Evolutionary conservation across 2,797 vertebrate species (phyloP), one percentile per base, ranked within the genome.

Genomic region (Fundulus diaphanus): DNA sequence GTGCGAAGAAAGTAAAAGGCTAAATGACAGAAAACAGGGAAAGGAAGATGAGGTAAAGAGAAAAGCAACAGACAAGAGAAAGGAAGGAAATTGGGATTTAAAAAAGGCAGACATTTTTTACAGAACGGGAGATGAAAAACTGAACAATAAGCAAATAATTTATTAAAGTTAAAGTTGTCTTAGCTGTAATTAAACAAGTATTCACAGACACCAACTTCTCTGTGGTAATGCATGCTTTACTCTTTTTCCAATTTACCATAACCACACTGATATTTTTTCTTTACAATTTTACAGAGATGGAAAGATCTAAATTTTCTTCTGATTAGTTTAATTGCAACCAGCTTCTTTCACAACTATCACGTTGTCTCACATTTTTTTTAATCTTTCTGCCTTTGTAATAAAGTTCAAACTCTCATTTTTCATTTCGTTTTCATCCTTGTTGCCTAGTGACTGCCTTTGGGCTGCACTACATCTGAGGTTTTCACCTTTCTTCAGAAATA

Each of bases 11-110:
- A 82, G 89, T 87, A 85, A 83, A 66, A n/a, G 81, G 82, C 81
- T 77, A 74, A 92, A 81, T 90, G 90, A 92, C 87, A 87, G 82
- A 80, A 88, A 89, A 87, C 85, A 73, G 76, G 77, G 70, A 76
- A 72, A 76, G 83, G 86, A 87, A 82, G 82, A 68, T 75, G 84
- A 86, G 83, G 83, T 83, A 82, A 86, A 76, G 77, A 80, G 82
- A 74, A 77, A 78, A 59, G 68, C 71, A 80, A 46, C 69, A 81
- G 74, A 70, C 75, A 63, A 68, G 76, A 79, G 80, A 85, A 79
- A 84, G 74, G 70, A 73, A 79, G 74, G 68, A 85, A 79, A 79
- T 56, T 73, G 71, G 73, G 84, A 82, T 37, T 65, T 61, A 71
- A 61, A 63, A 65, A 79, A 65, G 67, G 73, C 54, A 78, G 68